phyloP scores from a whole-genome alignment of 2,888 invertebrate genomes.

The Craniophora ligustri region DNA sequence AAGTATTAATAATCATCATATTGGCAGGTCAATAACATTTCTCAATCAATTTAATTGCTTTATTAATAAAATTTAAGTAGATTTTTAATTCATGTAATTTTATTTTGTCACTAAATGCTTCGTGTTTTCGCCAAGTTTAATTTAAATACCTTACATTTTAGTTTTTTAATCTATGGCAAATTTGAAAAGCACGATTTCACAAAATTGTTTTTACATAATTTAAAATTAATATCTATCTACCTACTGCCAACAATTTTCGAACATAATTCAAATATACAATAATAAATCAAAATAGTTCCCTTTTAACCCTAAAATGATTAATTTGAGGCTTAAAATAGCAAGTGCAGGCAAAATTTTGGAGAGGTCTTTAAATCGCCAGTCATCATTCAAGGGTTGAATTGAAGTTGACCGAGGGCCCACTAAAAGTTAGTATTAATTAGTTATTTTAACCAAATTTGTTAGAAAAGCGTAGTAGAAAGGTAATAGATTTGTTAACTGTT shows the following conservation, averaged over 20 bases:
- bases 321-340: slow-evolving; percentile 67
- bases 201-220: too few relatives aligned
- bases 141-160: too few relatives aligned
- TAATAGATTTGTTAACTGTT: not conserved
- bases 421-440: slow-evolving; percentile 51
- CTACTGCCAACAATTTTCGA: not conserved
- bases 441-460: slow-evolving; percentile 20
- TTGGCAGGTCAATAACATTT: slow-evolving; percentile 37
- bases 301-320: slow-evolving; percentile 61
- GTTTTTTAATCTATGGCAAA: too few relatives aligned
- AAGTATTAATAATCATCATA: slow-evolving; percentile 35
- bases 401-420: slow-evolving; percentile 46
- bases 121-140: too few relatives aligned
- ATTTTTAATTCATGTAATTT: slow-evolving; percentile 15
- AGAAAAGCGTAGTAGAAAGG: not conserved
- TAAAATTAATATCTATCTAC: too few relatives aligned
- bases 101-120: not conserved
- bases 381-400: slow-evolving; percentile 61
- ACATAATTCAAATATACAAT: slow-evolving; percentile 14
- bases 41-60: slow-evolving; percentile 26
- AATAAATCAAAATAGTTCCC: slow-evolving; percentile 59
- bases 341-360: slow-evolving; percentile 61
- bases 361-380: slow-evolving; percentile 63
- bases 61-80: slow-evolving; percentile 7
- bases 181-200: too few relatives aligned